Evolutionary conservation across 23 tunicate genomes (phyloP).

Genomic region (Pegea sp.): DNA sequence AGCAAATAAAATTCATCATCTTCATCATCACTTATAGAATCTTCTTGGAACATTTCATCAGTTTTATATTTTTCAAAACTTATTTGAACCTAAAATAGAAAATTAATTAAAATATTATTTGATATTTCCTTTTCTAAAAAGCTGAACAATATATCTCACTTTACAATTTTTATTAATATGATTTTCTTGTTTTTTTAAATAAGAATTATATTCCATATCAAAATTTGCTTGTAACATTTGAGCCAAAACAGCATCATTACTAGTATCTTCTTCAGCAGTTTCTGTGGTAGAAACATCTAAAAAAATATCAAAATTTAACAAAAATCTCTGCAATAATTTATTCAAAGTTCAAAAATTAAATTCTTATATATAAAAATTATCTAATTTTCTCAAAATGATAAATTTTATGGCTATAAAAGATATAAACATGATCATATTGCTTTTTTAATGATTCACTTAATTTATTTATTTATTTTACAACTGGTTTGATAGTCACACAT

Average conservation of each 20-base stretch:
- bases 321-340: not conserved
- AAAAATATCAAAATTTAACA: not conserved
- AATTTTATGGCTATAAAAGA: no score
- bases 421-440: no score
- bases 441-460: no score
- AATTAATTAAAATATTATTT: no score
- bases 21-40: no score
- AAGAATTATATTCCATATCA: constrained; percentile 65
- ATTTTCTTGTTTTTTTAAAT: constrained; percentile 30
- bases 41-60: no score
- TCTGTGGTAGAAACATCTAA: not conserved
- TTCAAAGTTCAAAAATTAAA: not conserved
- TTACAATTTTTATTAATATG: constrained; percentile 50
- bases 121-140: no score
- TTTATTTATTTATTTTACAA: no score
- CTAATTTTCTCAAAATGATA: not conserved
- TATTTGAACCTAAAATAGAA: no score
- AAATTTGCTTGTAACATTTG: constrained; percentile 55
- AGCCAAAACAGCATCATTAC: constrained; percentile 51
- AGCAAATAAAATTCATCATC: no score
- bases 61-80: no score
- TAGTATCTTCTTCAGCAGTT: constrained; percentile 7
- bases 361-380: not conserved
- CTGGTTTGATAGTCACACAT: no score
- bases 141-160: constrained; percentile 2